Conservation (phyloP, 23 tunicate genomes). For the Ascidia mentula region DNA sequence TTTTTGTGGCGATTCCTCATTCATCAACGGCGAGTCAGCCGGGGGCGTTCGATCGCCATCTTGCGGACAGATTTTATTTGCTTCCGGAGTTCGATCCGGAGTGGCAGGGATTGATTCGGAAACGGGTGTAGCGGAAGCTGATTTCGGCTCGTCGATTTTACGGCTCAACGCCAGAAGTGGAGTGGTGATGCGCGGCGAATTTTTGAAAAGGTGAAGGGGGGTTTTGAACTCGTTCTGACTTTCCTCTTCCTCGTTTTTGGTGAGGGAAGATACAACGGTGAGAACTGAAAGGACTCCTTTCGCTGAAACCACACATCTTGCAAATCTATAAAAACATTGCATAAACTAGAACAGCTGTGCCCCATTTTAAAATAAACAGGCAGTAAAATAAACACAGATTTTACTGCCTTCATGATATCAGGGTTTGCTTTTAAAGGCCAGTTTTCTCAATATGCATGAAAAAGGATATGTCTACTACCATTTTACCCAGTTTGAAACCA, state of each 20-base stretch:
- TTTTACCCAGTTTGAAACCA: too few relatives aligned
- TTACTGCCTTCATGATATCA: too few relatives aligned
- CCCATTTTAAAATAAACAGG: too few relatives aligned
- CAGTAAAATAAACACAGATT: too few relatives aligned
- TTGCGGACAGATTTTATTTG: conserved; percentile 9
- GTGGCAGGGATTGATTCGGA: conserved; percentile 10
- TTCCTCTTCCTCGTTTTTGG: not conserved
- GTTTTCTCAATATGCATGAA: too few relatives aligned
- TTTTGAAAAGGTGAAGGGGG: conserved; percentile 29
- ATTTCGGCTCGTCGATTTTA: not conserved
- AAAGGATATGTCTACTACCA: too few relatives aligned
- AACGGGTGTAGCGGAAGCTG: conserved; percentile 4
- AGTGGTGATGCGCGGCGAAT: conserved; percentile 48
- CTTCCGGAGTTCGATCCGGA: conserved; percentile 33
- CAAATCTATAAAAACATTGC: too few relatives aligned
- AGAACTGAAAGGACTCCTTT: conserved; percentile 47
- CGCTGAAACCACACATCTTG: conserved; percentile 33
- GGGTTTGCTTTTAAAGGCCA: too few relatives aligned
- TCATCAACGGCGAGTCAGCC: not conserved
- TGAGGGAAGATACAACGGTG: conserved; percentile 32
- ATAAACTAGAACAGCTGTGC: too few relatives aligned
- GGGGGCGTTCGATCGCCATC: conserved; percentile 10
- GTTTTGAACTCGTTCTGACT: conserved; percentile 56
- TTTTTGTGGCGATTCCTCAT: not conserved
- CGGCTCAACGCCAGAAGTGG: not conserved